Percentiles rank a stretch among this genome's conserved stretches.
phyloP scores from a whole-genome alignment of 2,113 vertebrate genomes.

The Xiphias gladius region DNA sequence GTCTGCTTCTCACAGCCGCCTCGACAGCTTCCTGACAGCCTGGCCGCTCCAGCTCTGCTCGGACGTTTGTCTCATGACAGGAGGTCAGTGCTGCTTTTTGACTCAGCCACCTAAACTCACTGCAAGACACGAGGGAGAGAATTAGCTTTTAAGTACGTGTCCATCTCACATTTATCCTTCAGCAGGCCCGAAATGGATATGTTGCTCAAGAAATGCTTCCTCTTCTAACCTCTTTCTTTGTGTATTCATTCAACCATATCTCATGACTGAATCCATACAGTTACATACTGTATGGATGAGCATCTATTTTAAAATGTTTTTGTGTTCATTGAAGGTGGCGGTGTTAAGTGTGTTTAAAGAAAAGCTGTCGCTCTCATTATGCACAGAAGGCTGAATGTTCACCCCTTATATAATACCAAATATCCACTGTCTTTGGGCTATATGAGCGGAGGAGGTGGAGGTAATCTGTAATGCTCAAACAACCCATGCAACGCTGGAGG shows the following conservation, averaged over 20 bases:
- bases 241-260: neutral
- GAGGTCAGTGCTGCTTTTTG: slow-evolving; percentile 2
- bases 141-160: neutral
- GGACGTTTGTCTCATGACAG: slow-evolving; percentile 37
- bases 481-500: slow-evolving; percentile 20
- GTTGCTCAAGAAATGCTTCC: neutral
- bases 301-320: neutral
- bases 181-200: neutral
- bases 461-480: slow-evolving; percentile 39
- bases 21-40: slow-evolving; percentile 32
- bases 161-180: neutral
- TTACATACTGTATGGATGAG: neutral
- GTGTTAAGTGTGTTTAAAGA: slow-evolving; percentile 37
- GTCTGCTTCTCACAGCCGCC: slow-evolving; percentile 13
- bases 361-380: slow-evolving; percentile 42
- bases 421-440: slow-evolving; percentile 48
- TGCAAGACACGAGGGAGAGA: slow-evolving; percentile 6
- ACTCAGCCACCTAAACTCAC: slow-evolving; percentile 1
- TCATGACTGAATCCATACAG: no score
- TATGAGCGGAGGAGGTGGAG: slow-evolving; percentile 41
- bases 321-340: neutral
- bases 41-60: slow-evolving; percentile 41
- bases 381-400: slow-evolving; percentile 36
- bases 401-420: slow-evolving; percentile 56
- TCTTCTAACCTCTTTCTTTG: neutral